These are phyloP conservation scores for Myioborus miniatus DNA, from an alignment of 2,797 vertebrate species.

Conservation along the genomic window DNA sequence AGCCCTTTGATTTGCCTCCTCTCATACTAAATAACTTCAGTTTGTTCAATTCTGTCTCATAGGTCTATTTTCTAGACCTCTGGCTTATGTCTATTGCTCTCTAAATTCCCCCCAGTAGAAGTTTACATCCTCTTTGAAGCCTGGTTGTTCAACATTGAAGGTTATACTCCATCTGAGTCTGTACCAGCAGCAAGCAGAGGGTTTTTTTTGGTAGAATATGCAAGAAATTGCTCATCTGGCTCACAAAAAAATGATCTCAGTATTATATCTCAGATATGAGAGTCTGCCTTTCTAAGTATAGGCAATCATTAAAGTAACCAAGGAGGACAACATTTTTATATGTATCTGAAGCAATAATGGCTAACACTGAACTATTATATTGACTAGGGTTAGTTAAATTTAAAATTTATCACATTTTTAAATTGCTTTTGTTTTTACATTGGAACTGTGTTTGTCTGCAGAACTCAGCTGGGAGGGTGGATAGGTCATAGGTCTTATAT, in stretches of 20 bases:
- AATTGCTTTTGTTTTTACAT: background rate
- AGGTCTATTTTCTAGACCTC: background rate
- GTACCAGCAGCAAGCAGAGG: background rate
- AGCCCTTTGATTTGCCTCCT: background rate
- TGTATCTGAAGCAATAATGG: background rate
- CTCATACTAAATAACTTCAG: background rate
- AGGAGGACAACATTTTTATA: background rate
- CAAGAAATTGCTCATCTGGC: background rate
- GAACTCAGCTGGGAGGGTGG: background rate
- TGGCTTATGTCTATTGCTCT: background rate
- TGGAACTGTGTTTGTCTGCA: background rate
- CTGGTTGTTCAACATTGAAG: background rate
- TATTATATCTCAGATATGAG: background rate
- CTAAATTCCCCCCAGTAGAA: background rate
- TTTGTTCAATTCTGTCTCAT: background rate
- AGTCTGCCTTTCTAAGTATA: background rate
- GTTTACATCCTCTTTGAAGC: background rate
- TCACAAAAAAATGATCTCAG: background rate
- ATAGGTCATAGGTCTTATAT: background rate
- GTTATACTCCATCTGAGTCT: background rate
- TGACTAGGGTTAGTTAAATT: background rate
- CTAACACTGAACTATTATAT: background rate
- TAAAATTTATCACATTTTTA: background rate
- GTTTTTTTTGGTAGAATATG: background rate
- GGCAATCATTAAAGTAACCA: background rate